Evolutionary conservation across 2,888 invertebrate species (phyloP).

Genomic region (Catocala nupta): DNA sequence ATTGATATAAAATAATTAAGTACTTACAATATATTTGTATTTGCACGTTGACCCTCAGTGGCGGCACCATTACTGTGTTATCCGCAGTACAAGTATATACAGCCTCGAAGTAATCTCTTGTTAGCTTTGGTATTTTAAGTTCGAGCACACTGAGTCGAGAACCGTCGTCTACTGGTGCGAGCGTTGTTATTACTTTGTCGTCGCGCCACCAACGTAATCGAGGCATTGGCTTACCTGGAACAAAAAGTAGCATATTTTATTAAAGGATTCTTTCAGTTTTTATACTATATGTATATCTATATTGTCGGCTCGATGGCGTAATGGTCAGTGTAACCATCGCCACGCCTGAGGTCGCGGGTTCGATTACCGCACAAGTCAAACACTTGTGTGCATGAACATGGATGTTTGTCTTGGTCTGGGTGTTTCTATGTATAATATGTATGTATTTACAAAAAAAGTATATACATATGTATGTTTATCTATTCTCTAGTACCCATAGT

Average conservation of each 20-base stretch:
- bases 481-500: too few relatives aligned
- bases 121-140: slow-evolving; percentile 75
- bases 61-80: slow-evolving; percentile 90
- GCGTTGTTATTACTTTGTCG: slow-evolving; percentile 77
- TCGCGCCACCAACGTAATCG: slow-evolving; percentile 83
- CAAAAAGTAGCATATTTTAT: neutral
- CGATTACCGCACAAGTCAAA: too few relatives aligned
- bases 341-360: too few relatives aligned
- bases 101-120: slow-evolving; percentile 90
- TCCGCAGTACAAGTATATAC: slow-evolving; percentile 91
- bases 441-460: too few relatives aligned
- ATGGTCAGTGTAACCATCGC: too few relatives aligned
- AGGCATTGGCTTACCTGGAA: slow-evolving; percentile 81
- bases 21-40: slow-evolving; percentile 90
- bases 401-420: too few relatives aligned
- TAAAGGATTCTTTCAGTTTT: neutral
- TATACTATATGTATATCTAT: neutral
- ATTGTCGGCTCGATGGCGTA: too few relatives aligned
- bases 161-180: slow-evolving; percentile 74
- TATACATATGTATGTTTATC: too few relatives aligned
- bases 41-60: slow-evolving; percentile 89
- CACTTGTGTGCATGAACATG: too few relatives aligned
- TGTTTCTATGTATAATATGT: too few relatives aligned
- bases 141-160: slow-evolving; percentile 72
- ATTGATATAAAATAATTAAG: neutral